Evolutionary conservation across 2,797 vertebrate genomes (phyloP).

Genomic region (Hylomyscus alleni): DNA sequence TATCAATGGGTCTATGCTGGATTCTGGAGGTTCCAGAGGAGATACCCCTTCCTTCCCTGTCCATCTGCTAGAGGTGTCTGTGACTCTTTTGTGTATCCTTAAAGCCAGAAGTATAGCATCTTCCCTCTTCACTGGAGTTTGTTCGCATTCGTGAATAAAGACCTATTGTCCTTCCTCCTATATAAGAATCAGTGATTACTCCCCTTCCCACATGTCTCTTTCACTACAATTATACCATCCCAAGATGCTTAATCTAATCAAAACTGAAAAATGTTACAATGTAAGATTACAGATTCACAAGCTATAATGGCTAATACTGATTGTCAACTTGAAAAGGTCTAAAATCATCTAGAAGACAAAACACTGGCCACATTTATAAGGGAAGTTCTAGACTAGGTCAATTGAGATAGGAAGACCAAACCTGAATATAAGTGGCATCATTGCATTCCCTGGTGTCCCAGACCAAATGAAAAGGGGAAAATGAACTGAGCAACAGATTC

Average conservation of each 20-base stretch:
- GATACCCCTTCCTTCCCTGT: not conserved
- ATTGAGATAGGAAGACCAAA: not conserved
- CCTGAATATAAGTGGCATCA: too few species aligned
- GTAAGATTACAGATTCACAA: not conserved
- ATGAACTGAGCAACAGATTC: not conserved
- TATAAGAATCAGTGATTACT: not conserved
- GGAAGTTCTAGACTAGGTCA: not conserved
- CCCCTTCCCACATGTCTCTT: not conserved
- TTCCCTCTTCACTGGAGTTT: not conserved
- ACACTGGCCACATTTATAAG: not conserved
- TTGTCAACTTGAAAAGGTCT: not conserved
- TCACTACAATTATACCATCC: not conserved
- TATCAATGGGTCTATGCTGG: not conserved
- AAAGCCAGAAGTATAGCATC: not conserved
- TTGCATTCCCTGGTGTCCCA: not conserved
- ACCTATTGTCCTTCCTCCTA: not conserved
- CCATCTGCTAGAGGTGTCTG: not conserved
- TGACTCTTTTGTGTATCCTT: not conserved
- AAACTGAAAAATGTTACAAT: not conserved
- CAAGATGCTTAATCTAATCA: not conserved
- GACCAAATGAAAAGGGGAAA: too few species aligned
- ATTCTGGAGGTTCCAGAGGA: not conserved
- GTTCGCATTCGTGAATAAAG: not conserved
- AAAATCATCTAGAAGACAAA: not conserved
- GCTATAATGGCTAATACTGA: not conserved